Evolutionary conservation across 2,888 invertebrate genomes (phyloP).

Genomic region (Dicycla oo): DNA sequence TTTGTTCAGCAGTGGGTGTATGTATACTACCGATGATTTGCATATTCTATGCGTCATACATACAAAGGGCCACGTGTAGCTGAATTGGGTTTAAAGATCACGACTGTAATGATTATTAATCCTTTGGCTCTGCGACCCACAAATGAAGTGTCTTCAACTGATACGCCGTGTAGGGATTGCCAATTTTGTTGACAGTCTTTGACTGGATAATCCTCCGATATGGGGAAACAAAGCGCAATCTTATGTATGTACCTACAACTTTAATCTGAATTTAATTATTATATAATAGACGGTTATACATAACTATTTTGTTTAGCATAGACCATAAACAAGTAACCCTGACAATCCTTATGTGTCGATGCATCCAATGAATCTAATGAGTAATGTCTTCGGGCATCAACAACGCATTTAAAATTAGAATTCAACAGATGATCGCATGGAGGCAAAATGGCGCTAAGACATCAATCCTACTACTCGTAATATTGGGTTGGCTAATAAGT

Average conservation of each 20-base stretch:
- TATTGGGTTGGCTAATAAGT: too few species aligned
- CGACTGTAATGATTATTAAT: conserved; percentile 20
- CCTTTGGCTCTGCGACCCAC: neutral
- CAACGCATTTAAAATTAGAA: conserved; percentile 49
- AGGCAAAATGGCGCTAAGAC: conserved; percentile 25
- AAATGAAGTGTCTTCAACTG: neutral
- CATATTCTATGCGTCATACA: conserved; percentile 30
- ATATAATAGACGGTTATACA: neutral
- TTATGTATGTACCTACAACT: too few species aligned
- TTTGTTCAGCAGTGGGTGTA: too few species aligned
- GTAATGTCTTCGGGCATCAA: conserved; percentile 10
- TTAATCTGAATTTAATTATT: neutral
- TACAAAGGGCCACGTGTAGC: conserved; percentile 25
- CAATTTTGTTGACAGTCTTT: neutral
- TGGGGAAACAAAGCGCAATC: too few species aligned
- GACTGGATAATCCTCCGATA: too few species aligned
- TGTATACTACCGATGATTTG: conserved; percentile 20
- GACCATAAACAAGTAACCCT: conserved; percentile 27
- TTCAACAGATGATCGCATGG: conserved; percentile 18
- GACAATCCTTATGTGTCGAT: conserved; percentile 8
- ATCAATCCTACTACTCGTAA: too few species aligned
- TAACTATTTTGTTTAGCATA: neutral
- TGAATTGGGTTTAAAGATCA: conserved; percentile 47
- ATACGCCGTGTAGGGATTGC: neutral
- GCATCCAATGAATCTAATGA: conserved; percentile 31